Evolutionary conservation across 2,113 vertebrate genomes (phyloP), one percentile per base, ranked within the genome.

Genomic region (Tetraodon nigroviridis): DNA sequence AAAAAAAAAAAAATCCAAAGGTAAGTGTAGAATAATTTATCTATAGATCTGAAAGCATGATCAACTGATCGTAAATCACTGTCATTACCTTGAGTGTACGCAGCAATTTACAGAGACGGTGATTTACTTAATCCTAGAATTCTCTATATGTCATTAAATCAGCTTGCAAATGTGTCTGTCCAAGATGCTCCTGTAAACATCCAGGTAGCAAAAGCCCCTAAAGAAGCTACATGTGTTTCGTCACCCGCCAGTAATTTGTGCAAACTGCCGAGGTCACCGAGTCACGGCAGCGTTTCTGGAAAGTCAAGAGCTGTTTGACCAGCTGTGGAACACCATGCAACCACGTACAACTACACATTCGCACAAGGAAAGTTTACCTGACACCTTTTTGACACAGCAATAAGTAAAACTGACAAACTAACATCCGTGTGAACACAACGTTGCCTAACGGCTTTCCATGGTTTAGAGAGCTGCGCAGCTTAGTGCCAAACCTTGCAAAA

Each of bases 361-460:
- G 46, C 60, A 54, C 65, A 71, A 70, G 71, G 65, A 58, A 57
- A 60, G 76, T 75, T 54, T 76, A 72, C 69, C 75, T 79, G 79
- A 81, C 79, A 78, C 68, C 64, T 69, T 3, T 41, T 41, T 45
- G 32, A 66, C 12, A 63, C 64, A 63, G 51, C 52, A 68, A 79
- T 22, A 51, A 67, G 59, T 75, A 47, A 69, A 78, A 52, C 60
- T 48, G 77, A 80, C 69, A 37, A 37, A 37, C 10, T 37, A 12
- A 37, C 32, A 78, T 58, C 53, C 63, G 15, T 54, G 49, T 57
- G 60, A 85, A 62, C 65, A 71, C 61, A 61, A 58, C 42, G 32
- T 65, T 56, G 50, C 62, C 71, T 37, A 1, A 64, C 60, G 48
- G 57, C 37, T 56, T 62, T 49, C 44, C 47, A 29, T 2, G 32